Evolutionary conservation across 2,797 vertebrate species (phyloP).

Genomic region (Leucoraja ocellata): DNA sequence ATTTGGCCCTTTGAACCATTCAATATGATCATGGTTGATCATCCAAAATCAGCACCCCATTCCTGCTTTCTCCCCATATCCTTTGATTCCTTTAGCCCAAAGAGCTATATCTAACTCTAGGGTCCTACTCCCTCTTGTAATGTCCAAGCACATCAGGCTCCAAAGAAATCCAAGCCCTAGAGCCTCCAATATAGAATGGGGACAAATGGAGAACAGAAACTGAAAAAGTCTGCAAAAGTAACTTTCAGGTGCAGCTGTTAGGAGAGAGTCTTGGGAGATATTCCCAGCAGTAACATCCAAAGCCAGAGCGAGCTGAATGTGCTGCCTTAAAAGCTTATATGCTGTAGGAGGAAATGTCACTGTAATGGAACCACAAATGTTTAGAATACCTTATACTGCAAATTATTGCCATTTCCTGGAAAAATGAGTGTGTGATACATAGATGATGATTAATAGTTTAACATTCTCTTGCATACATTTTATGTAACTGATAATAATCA

Average conservation of each 20-base stretch:
- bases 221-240: background rate
- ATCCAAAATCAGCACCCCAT: background rate
- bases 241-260: background rate
- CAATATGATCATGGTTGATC: too few relatives aligned
- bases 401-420: conserved; percentile 11
- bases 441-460: background rate
- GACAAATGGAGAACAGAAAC: background rate
- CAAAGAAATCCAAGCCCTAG: background rate
- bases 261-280: background rate
- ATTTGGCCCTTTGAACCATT: too few relatives aligned
- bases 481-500: background rate
- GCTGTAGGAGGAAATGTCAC: background rate
- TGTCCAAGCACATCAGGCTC: background rate
- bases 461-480: background rate
- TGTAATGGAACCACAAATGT: background rate
- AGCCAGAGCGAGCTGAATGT: background rate
- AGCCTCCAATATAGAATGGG: background rate
- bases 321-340: background rate
- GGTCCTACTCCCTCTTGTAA: too few relatives aligned
- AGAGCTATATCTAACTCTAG: too few relatives aligned
- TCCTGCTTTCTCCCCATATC: background rate
- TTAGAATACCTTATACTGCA: background rate
- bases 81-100: too few relatives aligned
- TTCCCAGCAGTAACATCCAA: background rate
- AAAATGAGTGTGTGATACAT: background rate